A percentile compares a stretch with the other conserved stretches of the same genome.
These are phyloP conservation scores for Idaea dimidiata DNA, from an alignment of 2,888 invertebrate genomes.

Conservation along the genomic window DNA sequence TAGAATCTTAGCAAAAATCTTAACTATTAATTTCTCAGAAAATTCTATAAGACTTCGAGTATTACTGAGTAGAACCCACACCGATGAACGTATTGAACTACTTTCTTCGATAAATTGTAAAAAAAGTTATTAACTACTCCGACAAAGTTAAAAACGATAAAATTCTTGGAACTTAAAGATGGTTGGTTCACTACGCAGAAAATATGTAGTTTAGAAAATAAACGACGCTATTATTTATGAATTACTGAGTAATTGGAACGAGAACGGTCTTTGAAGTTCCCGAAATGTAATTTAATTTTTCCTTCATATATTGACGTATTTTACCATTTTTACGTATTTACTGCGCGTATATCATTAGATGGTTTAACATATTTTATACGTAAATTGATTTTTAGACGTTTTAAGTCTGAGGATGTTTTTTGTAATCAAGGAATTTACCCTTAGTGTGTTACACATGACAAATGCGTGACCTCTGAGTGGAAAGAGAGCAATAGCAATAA, in stretches of 20 bases:
- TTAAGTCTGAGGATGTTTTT: too few relatives aligned
- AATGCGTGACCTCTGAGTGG: too few relatives aligned
- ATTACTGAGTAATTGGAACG: not conserved
- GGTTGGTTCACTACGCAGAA: constrained; percentile 4
- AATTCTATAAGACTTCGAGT: constrained; percentile 7
- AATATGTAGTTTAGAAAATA: constrained; percentile 1
- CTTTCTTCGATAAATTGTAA: constrained; percentile 21
- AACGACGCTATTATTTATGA: not conserved
- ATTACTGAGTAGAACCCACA: constrained; percentile 9
- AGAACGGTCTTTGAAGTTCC: not conserved
- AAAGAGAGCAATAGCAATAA: too few relatives aligned
- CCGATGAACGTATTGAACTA: constrained; percentile 11
- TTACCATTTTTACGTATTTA: not conserved
- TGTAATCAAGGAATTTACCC: too few relatives aligned
- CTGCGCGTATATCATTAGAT: not conserved
- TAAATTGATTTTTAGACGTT: too few relatives aligned
- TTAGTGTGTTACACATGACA: too few relatives aligned
- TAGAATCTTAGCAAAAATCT: not conserved
- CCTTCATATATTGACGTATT: not conserved
- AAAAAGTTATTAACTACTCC: constrained; percentile 20
- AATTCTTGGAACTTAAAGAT: constrained; percentile 11
- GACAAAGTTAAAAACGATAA: constrained; percentile 18
- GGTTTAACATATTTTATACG: too few relatives aligned
- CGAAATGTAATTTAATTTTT: not conserved
- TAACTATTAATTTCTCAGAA: constrained; percentile 4